Evolutionary conservation across 2,113 vertebrate species (phyloP), one percentile per base, ranked within the genome.

Genomic region (Pomatorhinus ruficollis): DNA sequence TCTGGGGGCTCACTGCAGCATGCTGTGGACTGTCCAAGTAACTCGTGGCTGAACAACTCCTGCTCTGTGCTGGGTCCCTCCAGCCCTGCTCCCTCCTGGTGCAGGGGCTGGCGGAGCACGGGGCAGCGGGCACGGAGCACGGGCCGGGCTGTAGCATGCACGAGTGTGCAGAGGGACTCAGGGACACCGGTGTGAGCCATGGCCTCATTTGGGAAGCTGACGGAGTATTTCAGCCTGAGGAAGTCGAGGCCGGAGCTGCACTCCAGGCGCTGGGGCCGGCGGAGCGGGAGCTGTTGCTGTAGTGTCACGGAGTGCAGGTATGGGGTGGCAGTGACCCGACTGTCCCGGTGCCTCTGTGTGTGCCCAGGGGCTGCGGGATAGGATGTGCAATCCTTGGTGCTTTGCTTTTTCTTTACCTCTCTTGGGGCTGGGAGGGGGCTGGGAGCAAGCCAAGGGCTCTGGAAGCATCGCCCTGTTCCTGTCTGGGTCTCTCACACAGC

Each of bases 141-240:
- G n/a, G n/a, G 45, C 30, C 1, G 14, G 61, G 59, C 3, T 53
- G 33, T 93, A 91, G 93, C 74, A 94, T 94, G 91, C 78, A 1
- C 9, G 16, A 66, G 79, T 0, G 45, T 11, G 78, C 5, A 5
- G 49, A 12, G 52, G 91, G 70, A 71, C 47, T 24, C 83, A 2
- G 83, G 63, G 63, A 72, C 91, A 5, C 64, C 68, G 54, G 75
- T 2, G 6, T 68, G 71, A 87, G 83, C 91, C 94, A 99, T 99
- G 99, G 98, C 99, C 91, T 99, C 98, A 44, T 99, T 99, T 23
- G 99, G 99, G 89, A 99, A 99, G 98, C 98, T 99, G 96, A 99
- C 99, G 24, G 99, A 99, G 89, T 99, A 99, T 98, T 99, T 99
- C 98, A 98, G 98, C 95, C 98, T 99, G 11, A 98, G 98, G 82